A percentile compares a stretch with the other conserved stretches of the same genome.
Evolutionary conservation across 2,797 vertebrate species (phyloP).

Genomic region (Trichosurus vulpecula): DNA sequence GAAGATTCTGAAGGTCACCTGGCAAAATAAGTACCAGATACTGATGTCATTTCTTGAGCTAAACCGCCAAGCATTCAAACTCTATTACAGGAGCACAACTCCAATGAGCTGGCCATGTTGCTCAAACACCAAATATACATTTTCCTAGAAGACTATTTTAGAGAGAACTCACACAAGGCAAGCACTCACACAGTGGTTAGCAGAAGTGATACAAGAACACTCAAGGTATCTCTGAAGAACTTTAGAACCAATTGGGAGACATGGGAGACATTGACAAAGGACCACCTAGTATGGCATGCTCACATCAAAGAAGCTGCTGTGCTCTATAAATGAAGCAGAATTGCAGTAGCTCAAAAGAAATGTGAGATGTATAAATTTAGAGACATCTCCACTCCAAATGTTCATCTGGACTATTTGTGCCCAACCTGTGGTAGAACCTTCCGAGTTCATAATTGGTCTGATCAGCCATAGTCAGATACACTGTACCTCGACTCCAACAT

Average conservation of each 20-base stretch:
- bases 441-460: background rate
- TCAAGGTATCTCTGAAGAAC: background rate
- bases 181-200: background rate
- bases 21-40: background rate
- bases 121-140: background rate
- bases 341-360: background rate
- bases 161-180: background rate
- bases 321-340: background rate
- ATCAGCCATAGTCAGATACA: background rate
- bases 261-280: no score
- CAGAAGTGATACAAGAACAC: background rate
- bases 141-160: no score
- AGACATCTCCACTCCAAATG: background rate
- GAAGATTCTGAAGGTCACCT: background rate
- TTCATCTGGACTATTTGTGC: background rate
- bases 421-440: background rate
- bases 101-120: background rate
- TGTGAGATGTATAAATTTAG: background rate
- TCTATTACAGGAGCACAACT: background rate
- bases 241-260: background rate
- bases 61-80: background rate
- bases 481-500: background rate
- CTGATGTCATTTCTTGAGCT: no score
- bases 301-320: background rate
- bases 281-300: background rate